A percentile compares a stretch with the other conserved stretches of the same genome.
phyloP scores from a whole-genome alignment of 2,113 vertebrate species.

The Pomatorhinus ruficollis region DNA sequence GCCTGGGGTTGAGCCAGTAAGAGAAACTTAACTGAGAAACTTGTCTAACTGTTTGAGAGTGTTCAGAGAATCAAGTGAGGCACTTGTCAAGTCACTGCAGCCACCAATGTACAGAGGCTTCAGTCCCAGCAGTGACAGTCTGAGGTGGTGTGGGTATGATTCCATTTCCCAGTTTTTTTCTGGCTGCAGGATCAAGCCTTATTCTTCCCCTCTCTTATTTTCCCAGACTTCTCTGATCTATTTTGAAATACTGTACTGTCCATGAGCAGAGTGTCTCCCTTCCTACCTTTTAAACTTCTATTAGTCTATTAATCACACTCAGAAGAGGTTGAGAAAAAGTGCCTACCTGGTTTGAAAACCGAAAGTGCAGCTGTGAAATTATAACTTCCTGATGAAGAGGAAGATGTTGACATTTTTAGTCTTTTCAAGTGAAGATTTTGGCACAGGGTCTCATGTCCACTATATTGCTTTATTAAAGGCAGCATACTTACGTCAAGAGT shows the following conservation, averaged over 20 bases:
- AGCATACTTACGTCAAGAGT: background rate
- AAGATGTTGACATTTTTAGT: background rate
- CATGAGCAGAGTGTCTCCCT: background rate
- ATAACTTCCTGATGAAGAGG: background rate
- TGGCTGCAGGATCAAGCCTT: background rate
- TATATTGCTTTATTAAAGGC: slow-evolving; percentile 2
- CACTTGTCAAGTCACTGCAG: background rate
- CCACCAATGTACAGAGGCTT: background rate
- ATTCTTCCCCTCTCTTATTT: background rate
- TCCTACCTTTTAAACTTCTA: background rate
- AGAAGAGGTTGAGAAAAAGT: background rate
- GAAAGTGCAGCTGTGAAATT: background rate
- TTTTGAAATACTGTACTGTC: background rate
- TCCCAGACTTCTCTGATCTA: background rate
- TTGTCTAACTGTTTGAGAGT: background rate
- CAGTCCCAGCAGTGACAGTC: background rate
- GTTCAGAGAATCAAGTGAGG: background rate
- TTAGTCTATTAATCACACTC: background rate
- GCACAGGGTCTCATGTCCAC: background rate
- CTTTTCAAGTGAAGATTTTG: slow-evolving; percentile 8
- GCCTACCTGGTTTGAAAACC: background rate
- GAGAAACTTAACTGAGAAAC: background rate
- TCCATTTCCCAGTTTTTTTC: background rate
- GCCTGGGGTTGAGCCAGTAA: background rate
- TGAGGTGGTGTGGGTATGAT: background rate